Conservation (phyloP, 35 echinoderm and acorn worm species). For the Chiridota heheva region DNA sequence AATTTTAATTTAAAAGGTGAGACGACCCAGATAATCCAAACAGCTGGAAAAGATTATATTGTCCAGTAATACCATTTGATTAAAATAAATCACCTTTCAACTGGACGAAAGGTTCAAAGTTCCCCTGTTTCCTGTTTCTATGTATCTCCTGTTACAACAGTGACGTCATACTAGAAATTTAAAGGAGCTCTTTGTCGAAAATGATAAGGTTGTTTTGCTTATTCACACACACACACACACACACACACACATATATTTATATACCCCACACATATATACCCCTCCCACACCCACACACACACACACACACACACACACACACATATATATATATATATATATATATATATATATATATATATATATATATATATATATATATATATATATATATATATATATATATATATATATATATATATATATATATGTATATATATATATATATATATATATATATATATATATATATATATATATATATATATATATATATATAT, state of each 20-base stretch:
- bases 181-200: too few relatives aligned
- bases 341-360: neutral
- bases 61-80: too few relatives aligned
- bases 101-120: too few relatives aligned
- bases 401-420: neutral
- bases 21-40: too few relatives aligned
- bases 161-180: too few relatives aligned
- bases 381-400: neutral
- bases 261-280: neutral
- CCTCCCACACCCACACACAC: neutral
- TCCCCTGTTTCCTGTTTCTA: too few relatives aligned
- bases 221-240: neutral
- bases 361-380: neutral
- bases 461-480: neutral
- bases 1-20: too few relatives aligned
- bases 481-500: too few relatives aligned
- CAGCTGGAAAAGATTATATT: too few relatives aligned
- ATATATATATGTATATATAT: neutral
- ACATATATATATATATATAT: neutral
- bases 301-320: neutral
- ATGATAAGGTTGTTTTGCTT: neutral
- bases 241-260: neutral
- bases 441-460: neutral
- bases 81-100: too few relatives aligned
- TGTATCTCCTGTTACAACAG: too few relatives aligned